These are phyloP conservation scores for Alouatta palliata DNA, from an alignment of 2,113 vertebrate species.

Conservation along the genomic window DNA sequence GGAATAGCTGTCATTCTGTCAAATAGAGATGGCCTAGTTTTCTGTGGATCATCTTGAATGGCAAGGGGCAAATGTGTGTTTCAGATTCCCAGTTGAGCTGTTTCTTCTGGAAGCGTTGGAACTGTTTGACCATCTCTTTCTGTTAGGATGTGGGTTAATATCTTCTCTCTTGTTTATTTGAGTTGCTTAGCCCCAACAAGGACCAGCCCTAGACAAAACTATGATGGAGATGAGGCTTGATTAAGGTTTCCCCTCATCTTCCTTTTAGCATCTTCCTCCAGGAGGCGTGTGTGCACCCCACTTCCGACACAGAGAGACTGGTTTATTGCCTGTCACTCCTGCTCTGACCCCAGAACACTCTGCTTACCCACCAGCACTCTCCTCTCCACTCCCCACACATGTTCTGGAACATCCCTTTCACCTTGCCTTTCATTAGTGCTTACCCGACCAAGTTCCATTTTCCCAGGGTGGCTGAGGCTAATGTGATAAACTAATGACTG, in stretches of 20 bases:
- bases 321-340: background rate
- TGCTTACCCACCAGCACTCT: background rate
- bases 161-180: constrained; percentile 12
- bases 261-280: background rate
- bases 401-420: constrained; percentile 57
- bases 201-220: background rate
- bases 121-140: background rate
- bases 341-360: background rate
- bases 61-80: constrained; percentile 16
- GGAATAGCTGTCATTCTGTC: constrained; percentile 70
- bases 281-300: background rate
- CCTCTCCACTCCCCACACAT: background rate
- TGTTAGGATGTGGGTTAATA: background rate
- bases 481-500: constrained; percentile 72
- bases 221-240: background rate
- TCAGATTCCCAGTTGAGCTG: background rate
- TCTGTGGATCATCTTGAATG: constrained; percentile 49
- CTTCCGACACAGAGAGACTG: background rate
- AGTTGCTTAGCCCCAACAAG: background rate
- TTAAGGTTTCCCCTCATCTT: background rate
- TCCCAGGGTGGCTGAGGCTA: constrained; percentile 70
- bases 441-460: constrained; percentile 61
- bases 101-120: background rate
- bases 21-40: constrained; percentile 58
- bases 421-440: constrained; percentile 65